These are phyloP conservation scores for Pycnomerus fuliginosus DNA, from an alignment of 2,888 invertebrate genomes.

Conservation along the genomic window DNA sequence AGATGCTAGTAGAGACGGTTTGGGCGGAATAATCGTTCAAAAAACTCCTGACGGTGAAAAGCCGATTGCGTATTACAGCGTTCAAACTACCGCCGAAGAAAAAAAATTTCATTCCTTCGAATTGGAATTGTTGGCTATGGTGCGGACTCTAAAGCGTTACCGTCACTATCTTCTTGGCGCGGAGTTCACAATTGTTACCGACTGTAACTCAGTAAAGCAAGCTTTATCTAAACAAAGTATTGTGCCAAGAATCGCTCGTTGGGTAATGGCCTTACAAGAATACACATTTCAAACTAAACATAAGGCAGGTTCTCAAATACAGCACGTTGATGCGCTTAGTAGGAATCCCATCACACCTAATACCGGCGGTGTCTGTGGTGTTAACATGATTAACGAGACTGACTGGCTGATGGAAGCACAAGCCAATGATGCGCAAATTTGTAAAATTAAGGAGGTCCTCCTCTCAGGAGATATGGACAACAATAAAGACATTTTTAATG, in stretches of 20 bases:
- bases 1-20: conserved; percentile 20
- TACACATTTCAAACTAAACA: conserved; percentile 13
- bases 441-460: no score
- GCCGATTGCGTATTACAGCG: conserved; percentile 33
- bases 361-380: no score
- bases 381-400: no score
- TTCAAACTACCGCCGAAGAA: conserved; percentile 34
- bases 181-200: conserved; percentile 35
- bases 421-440: no score
- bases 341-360: neutral
- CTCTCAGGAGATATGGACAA: no score
- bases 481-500: no score
- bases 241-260: conserved; percentile 13
- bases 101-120: conserved; percentile 36
- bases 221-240: conserved; percentile 16
- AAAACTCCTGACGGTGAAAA: conserved; percentile 3
- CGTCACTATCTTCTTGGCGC: conserved; percentile 31
- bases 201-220: conserved; percentile 25
- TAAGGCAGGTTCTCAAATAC: conserved; percentile 5
- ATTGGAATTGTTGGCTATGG: conserved; percentile 40
- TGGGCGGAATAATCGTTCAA: conserved; percentile 21
- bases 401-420: no score
- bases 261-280: conserved; percentile 12
- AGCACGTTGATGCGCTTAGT: conserved; percentile 21
- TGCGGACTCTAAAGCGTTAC: conserved; percentile 32